A percentile compares a stretch with the other conserved stretches of the same genome.
These are phyloP conservation scores for Drosophila mojavensis DNA, from an alignment of 1,140 invertebrate genomes.

Conservation along the genomic window DNA sequence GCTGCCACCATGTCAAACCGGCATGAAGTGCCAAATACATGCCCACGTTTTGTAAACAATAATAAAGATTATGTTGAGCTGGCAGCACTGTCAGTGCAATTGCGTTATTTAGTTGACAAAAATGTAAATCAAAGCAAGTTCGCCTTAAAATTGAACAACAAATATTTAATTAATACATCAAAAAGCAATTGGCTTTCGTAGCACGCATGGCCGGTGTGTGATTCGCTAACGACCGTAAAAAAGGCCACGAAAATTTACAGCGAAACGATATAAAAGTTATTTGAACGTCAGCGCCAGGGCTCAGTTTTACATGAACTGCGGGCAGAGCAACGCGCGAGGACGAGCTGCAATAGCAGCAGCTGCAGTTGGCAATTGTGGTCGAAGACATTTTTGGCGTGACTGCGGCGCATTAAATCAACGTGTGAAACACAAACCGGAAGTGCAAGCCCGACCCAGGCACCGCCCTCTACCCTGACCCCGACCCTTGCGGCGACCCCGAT, in stretches of 20 bases:
- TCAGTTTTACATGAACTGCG: conserved; percentile 72
- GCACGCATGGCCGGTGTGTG: background rate
- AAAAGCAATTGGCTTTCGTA: background rate
- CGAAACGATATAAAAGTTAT: conserved; percentile 71
- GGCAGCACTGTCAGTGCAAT: conserved; percentile 9
- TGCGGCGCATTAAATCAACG: conserved; percentile 76
- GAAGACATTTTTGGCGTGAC: conserved; percentile 63
- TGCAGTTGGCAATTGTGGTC: conserved; percentile 16
- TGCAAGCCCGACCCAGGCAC: conserved; percentile 38
- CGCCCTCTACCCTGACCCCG: conserved; percentile 18
- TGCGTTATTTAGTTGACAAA: conserved; percentile 20
- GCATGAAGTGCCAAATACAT: background rate
- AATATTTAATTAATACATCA: background rate
- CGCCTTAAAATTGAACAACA: background rate
- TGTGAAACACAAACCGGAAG: conserved; percentile 74
- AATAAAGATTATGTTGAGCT: background rate
- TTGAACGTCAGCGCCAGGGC: conserved; percentile 35
- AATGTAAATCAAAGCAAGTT: background rate
- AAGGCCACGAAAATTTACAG: conserved; percentile 3
- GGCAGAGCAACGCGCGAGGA: conserved; percentile 43
- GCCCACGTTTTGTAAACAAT: conserved; percentile 19
- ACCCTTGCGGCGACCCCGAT: conserved; percentile 1
- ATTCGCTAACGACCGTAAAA: conserved; percentile 8
- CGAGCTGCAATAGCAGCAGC: conserved; percentile 21
- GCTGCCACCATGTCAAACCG: conserved; percentile 36